Conservation (phyloP, 1,140 invertebrate genomes). For the Calosoma granatense region DNA sequence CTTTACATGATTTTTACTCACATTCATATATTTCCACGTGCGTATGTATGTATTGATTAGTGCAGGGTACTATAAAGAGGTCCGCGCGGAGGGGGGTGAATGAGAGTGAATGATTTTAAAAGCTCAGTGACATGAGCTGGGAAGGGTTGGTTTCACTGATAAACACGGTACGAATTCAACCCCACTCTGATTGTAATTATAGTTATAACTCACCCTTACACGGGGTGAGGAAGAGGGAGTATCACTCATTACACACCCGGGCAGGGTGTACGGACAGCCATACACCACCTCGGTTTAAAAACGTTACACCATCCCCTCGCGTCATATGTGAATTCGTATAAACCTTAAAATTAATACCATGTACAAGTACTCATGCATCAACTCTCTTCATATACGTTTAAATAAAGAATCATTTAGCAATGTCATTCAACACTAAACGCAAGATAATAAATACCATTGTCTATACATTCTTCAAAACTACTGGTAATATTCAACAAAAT, state of each 20-base stretch:
- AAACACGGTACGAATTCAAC: background rate
- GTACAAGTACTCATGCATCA: no score
- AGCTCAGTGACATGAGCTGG: background rate
- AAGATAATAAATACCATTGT: no score
- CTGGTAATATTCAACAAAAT: no score
- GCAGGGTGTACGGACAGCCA: background rate
- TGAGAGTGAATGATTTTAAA: background rate
- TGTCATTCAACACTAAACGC: no score
- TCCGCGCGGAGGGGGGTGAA: background rate
- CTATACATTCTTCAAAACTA: no score
- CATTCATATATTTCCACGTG: background rate
- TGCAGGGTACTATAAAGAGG: background rate
- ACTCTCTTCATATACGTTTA: no score
- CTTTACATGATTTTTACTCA: background rate
- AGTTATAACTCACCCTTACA: slow-evolving; percentile 2
- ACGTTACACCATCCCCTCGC: background rate
- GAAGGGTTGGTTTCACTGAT: background rate
- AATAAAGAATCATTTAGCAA: no score
- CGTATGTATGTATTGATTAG: background rate
- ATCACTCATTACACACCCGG: background rate
- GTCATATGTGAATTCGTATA: no score
- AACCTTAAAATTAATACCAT: no score
- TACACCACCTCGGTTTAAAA: background rate
- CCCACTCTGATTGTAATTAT: slow-evolving; percentile 4
- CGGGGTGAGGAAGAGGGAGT: no score